A percentile compares a stretch with the other conserved stretches of the same genome.
Conservation (phyloP, 2,797 vertebrate genomes). For the Anniella stebbinsi region DNA sequence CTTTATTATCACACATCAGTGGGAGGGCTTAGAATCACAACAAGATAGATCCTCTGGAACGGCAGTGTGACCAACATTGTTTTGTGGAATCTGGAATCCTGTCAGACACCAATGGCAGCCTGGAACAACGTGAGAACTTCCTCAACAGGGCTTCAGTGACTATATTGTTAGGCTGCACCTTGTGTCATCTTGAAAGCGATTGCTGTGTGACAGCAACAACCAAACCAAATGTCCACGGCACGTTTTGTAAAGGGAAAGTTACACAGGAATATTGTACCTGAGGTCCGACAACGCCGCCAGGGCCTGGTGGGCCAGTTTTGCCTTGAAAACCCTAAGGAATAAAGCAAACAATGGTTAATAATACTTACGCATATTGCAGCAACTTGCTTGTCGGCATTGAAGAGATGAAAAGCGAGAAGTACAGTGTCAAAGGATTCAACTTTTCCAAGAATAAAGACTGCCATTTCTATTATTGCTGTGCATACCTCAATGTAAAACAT, state of each 20-base stretch:
- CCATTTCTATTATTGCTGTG: conserved; percentile 30
- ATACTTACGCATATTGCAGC: background rate
- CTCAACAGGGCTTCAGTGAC: background rate
- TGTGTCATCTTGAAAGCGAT: too few species aligned
- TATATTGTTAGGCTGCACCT: background rate
- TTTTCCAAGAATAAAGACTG: conserved; percentile 34
- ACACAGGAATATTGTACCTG: conserved; percentile 83
- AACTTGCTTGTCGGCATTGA: background rate
- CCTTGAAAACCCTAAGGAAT: conserved; percentile 95
- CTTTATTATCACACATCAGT: too few species aligned
- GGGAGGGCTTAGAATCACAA: too few species aligned
- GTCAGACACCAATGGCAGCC: background rate
- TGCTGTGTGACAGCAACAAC: background rate
- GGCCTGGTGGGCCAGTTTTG: conserved; percentile 97
- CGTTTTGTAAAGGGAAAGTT: background rate
- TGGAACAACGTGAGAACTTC: background rate
- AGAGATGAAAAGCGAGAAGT: conserved; percentile 19
- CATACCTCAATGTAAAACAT: conserved; percentile 51
- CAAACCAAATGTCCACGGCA: background rate
- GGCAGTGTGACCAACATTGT: background rate
- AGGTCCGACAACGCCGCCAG: conserved; percentile 96
- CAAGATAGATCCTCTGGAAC: background rate
- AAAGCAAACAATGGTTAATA: conserved; percentile 41
- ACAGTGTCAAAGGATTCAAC: conserved; percentile 2
- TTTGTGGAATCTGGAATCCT: background rate